These are phyloP conservation scores for Achatina immaculata DNA, from an alignment of 1,140 invertebrate genomes.

Conservation along the genomic window DNA sequence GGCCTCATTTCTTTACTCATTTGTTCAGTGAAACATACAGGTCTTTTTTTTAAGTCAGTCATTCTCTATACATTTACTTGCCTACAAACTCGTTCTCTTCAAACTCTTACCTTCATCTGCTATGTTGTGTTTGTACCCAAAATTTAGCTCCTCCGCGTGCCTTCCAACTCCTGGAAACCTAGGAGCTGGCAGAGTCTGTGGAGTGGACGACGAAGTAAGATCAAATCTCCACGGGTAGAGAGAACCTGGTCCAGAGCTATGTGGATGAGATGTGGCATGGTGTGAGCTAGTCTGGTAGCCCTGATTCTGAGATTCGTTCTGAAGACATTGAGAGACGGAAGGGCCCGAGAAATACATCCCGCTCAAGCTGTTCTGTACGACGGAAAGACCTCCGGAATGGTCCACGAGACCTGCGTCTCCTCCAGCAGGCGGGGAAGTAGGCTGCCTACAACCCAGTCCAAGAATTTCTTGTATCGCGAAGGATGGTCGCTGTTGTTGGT, in stretches of 20 bases:
- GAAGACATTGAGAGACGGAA: slow-evolving; percentile 14
- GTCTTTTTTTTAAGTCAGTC: too few species aligned
- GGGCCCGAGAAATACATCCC: slow-evolving; percentile 30
- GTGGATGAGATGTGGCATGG: slow-evolving; percentile 6
- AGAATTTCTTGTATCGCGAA: slow-evolving; percentile 40
- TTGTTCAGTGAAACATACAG: too few species aligned
- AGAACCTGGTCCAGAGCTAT: background rate
- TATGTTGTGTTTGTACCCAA: slow-evolving; percentile 36
- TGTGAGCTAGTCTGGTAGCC: slow-evolving; percentile 16
- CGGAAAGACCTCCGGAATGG: background rate
- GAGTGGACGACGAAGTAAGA: slow-evolving; percentile 10
- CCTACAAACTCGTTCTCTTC: background rate
- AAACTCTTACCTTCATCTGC: slow-evolving; percentile 32
- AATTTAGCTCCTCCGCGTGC: slow-evolving; percentile 20
- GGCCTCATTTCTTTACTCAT: too few species aligned
- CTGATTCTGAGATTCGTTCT: slow-evolving; percentile 20
- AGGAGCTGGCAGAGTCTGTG: slow-evolving; percentile 19
- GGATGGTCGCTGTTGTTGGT: slow-evolving; percentile 35
- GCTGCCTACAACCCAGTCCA: slow-evolving; percentile 30
- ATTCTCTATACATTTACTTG: too few species aligned
- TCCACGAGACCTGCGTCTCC: slow-evolving; percentile 24
- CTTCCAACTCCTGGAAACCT: slow-evolving; percentile 25
- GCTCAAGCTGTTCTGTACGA: slow-evolving; percentile 14
- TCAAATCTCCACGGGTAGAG: slow-evolving; percentile 40
- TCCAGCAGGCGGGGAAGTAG: slow-evolving; percentile 6